Percentiles rank a stretch among this genome's conserved stretches.
These are phyloP conservation scores for Tiliacea aurago DNA, from an alignment of 2,888 invertebrate species.

Conservation along the genomic window DNA sequence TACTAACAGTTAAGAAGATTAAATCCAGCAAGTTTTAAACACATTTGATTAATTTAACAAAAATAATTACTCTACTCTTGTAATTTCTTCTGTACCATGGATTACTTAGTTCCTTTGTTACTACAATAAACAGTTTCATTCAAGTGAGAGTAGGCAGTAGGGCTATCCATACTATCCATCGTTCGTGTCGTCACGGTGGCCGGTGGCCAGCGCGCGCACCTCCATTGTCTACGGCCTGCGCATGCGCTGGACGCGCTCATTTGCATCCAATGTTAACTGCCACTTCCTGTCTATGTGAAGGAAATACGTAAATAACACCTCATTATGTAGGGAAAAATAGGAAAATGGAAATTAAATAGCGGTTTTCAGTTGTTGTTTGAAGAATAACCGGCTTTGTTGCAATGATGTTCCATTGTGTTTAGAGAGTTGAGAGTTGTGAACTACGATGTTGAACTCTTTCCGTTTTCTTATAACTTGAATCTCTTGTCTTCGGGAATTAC, in stretches of 20 bases:
- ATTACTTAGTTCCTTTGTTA: not conserved
- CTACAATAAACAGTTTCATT: not conserved
- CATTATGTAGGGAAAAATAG: constrained; percentile 41
- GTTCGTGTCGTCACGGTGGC: constrained; percentile 43
- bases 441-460: not conserved
- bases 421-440: constrained; percentile 11
- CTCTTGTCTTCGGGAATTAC: no score
- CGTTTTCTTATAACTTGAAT: not conserved
- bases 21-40: not conserved
- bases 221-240: constrained; percentile 57
- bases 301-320: constrained; percentile 54
- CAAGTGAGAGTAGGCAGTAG: constrained; percentile 33
- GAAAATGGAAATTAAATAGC: constrained; percentile 34
- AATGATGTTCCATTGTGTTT: constrained; percentile 9
- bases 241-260: constrained; percentile 52
- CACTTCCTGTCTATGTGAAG: constrained; percentile 59
- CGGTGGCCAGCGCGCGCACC: constrained; percentile 46
- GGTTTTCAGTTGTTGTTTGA: constrained; percentile 12
- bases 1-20: not conserved
- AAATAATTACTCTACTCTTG: no score
- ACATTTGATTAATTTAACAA: not conserved
- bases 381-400: not conserved
- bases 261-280: constrained; percentile 64
- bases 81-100: not conserved
- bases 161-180: constrained; percentile 11